Base-by-base conservation (phyloP, 2,797 vertebrate genomes). In the Hybognathus amarus region DNA sequence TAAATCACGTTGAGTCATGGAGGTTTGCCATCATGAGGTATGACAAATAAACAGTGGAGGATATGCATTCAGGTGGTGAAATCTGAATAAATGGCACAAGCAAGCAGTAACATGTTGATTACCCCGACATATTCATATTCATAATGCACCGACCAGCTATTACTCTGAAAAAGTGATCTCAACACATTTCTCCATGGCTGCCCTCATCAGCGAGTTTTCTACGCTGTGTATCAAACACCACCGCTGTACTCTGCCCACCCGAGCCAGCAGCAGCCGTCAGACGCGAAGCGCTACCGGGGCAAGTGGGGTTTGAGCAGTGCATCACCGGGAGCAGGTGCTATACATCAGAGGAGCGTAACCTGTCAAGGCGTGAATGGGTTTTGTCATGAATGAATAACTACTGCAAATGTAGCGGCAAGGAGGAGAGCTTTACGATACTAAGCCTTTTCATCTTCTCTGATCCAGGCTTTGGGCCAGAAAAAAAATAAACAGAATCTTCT, bases 361-460 rank as follows among this genome's bases (percentile, higher is more conserved):
- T 94, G 94, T 94, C 94, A 93, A 89, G 88, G 91, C 87, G 83
- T 94, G 94, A 95, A 95, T 94, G 92, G 93, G 92, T 93, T 95
- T 94, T 93, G 95, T 94, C 94, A 93, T 93, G 94, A 95, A 94
- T 95, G 94, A 94, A 93, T 94, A 94, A 95, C 93, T 93, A 90
- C 92, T 89, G 90, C 90, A 92, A 93, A 94, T 92, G 92, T 89
- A 90, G 85, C 56, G 40, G 76, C 84, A 61, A 64, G 77, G 71
- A 88, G 80, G 86, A 92, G 91, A 91, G 92, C 91, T 92, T 94
- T 92, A 91, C 91, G 88, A 84, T 54, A 87, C 90, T 90, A 89
- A 93, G 91, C 92, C 93, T 91, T 91, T 93, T 94, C 92, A 92
- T 92, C 92, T 93, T 89, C 90, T 84, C 87, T 93, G 92, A 94